Base-by-base conservation (phyloP, 92 coral and sea anemone genomes). In the Parazoanthus darwini region DNA sequence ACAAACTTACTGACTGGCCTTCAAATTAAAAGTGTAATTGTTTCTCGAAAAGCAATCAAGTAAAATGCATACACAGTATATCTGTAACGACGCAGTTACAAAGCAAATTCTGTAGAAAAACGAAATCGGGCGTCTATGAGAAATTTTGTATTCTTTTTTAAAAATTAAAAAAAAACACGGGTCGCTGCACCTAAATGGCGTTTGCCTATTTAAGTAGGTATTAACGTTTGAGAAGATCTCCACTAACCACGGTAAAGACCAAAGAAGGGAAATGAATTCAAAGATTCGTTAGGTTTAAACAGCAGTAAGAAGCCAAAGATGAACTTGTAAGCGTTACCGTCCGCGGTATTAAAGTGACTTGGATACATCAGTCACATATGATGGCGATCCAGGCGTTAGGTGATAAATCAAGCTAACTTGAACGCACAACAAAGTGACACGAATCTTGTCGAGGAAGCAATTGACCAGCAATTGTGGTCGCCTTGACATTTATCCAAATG, bases 171-270 rank as follows among this genome's bases (percentile, higher is more conserved):
- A 29, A 79, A 58, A 35, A 80, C 70, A 56, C 29, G 50, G n/a
- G 72, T 15, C 85, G 35, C 6, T 36, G 50, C 43, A 58, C 71
- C 16, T 80, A 54, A 80, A 80, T 56, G 44, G n/a, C 79, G 68
- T 84, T 70, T 84, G 87, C 11, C 50, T 56, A 29, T 80, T 84
- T 50, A 84, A 83, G 77, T 63, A 67, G 48, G 58, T 33, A 80
- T 80, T 82, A 82, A 82, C 86, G 86, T 83, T 83, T 78, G 65
- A 8, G 37, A 79, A 79, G 3, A n/a, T 84, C 33, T 10, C 18
- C 35, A 84, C 87, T 68, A 84, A 84, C 87, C 87, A 71, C 78
- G 66, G 39, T 84, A 84, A 26, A 8, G 48, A 5, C 26, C 56
- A 54, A 25, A 35, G 79, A 6, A 15, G n/a, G 35, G 66, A 8